Evolutionary conservation across 2,113 vertebrate species (phyloP).

Genomic region (Pelecanus crispus): DNA sequence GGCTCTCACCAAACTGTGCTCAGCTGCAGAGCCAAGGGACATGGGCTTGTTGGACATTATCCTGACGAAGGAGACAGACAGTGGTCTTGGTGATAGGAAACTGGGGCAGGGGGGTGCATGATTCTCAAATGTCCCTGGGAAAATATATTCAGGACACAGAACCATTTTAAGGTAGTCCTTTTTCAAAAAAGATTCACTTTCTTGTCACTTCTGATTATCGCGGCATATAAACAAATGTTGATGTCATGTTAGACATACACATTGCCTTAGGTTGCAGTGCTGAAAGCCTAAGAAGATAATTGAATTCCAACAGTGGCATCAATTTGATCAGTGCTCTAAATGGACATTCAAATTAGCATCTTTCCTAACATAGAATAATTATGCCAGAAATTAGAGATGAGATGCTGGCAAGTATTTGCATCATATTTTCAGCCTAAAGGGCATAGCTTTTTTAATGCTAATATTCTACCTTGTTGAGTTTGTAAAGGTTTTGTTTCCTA

Average conservation of each 20-base stretch:
- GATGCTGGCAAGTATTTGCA: neutral
- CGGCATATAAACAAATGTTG: neutral
- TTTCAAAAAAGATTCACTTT: neutral
- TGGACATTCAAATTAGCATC: constrained; percentile 9
- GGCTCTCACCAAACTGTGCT: neutral
- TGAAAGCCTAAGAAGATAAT: neutral
- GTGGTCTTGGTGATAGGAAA: neutral
- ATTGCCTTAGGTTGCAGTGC: neutral
- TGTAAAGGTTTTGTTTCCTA: neutral
- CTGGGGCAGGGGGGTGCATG: neutral
- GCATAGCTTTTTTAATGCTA: neutral
- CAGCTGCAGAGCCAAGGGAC: neutral
- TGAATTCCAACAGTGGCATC: neutral
- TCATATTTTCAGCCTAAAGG: neutral
- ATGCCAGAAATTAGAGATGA: neutral
- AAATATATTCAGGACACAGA: no score
- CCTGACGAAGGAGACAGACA: neutral
- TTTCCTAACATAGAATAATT: neutral
- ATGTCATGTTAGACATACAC: neutral
- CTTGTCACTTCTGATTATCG: neutral
- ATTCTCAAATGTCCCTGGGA: neutral
- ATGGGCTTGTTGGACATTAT: accelerated
- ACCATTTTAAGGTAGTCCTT: no score
- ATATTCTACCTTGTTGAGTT: neutral
- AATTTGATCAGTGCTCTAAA: neutral